Evolutionary conservation across 1,140 invertebrate genomes (phyloP).

Genomic region (Brachionus rotundiformis): DNA sequence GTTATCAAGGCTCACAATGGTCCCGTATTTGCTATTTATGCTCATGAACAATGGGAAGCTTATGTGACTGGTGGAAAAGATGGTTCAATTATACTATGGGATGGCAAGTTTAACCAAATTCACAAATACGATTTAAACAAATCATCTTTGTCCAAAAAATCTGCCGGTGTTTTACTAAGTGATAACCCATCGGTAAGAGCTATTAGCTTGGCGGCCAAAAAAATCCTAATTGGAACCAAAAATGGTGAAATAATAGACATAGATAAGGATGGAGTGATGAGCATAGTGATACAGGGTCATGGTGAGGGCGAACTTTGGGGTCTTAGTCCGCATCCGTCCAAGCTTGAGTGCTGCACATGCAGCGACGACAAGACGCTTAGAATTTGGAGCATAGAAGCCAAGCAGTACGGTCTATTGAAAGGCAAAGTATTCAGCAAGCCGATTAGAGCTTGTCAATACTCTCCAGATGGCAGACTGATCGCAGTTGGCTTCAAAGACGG

Average conservation of each 20-base stretch:
- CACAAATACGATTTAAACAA: constrained; percentile 62
- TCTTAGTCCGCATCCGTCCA: constrained; percentile 59
- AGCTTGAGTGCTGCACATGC: constrained; percentile 60
- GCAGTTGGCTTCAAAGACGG: constrained; percentile 64
- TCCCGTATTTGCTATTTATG: constrained; percentile 64
- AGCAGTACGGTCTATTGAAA: background rate
- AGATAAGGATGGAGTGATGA: constrained; percentile 60
- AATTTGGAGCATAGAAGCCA: constrained; percentile 58
- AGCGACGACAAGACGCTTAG: constrained; percentile 63
- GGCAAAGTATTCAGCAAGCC: constrained; percentile 57
- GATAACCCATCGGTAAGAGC: constrained; percentile 61
- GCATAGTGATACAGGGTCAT: constrained; percentile 63
- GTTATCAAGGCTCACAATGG: constrained; percentile 63
- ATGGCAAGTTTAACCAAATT: constrained; percentile 62
- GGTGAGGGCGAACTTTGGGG: constrained; percentile 64
- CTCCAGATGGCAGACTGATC: constrained; percentile 61
- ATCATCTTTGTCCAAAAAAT: constrained; percentile 56
- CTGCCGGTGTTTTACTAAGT: constrained; percentile 57
- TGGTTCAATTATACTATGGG: constrained; percentile 63
- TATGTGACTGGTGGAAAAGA: constrained; percentile 65
- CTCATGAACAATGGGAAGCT: constrained; percentile 62
- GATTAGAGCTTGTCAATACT: constrained; percentile 60
- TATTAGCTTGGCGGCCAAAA: constrained; percentile 61
- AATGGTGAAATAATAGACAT: constrained; percentile 64
- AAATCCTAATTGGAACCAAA: constrained; percentile 60